Evolutionary conservation across 2,888 invertebrate genomes (phyloP), one percentile per base, ranked within the genome.

Genomic region (Escarpia spicata): DNA sequence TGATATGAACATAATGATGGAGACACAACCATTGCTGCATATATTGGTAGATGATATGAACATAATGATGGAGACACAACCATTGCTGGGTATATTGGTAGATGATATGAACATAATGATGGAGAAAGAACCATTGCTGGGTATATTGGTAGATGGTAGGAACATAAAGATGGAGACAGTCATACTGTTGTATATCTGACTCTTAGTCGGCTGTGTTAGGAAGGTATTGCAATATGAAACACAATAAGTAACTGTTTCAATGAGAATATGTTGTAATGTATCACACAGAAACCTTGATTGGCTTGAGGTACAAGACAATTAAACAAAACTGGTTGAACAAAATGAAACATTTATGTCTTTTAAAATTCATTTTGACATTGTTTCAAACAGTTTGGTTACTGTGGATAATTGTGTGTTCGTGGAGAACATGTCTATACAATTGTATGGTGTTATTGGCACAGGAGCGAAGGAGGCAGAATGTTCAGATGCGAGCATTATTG

Each of bases 401-500:
- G 75, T 75, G 6, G 19, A 75, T 4, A 52, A 52, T 52, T 15
- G 9, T 52, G 8, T 52, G 52, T 52, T 52, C 52, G 15, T 9
- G 9, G 52, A 2, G 26, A 75, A 26, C 6, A 75, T 75, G 75
- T 75, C 75, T 75, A 6, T 75, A 26, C 6, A 15, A 75, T 75
- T 19, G 26, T 2, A 75, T 75, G 75, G 15, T 75, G 26, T 75
- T 75, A 75, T 75, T 75, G 75, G 75, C 19, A 26, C 75, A 93
- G 93, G 93, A 26, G 92, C 90, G 43, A 92, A 93, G 91, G 60
- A 31, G 12, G 75, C 75, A 3, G 90, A 90, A 8, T 93, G 93
- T 45, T 43, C 92, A 31, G 93, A 93, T 15, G 94, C 94, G 9
- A 94, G 93, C n/a, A 95, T 96, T 26, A 96, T 96, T 91, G 96